These are phyloP conservation scores for Cyprinella venusta DNA, from an alignment of 2,797 vertebrate genomes.

Conservation along the genomic window DNA sequence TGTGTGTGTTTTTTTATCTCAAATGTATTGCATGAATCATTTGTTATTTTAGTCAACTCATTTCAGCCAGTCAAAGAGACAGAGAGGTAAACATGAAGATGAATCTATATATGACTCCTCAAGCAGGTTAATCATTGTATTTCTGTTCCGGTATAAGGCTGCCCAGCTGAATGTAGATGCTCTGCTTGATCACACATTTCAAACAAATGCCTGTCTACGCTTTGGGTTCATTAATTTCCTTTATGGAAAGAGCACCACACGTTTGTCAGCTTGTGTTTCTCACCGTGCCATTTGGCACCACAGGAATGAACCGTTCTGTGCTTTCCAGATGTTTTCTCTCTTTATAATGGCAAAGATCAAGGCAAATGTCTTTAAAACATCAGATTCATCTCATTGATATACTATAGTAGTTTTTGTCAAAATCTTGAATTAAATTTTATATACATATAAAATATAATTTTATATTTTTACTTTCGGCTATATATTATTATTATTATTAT, in stretches of 20 bases:
- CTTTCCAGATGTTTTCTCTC: slow-evolving; percentile 46
- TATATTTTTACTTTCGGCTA: no score
- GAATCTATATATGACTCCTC: slow-evolving; percentile 32
- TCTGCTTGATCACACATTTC: neutral
- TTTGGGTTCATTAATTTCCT: slow-evolving; percentile 8
- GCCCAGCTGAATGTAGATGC: slow-evolving; percentile 4
- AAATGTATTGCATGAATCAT: slow-evolving; percentile 36
- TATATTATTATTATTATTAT: no score
- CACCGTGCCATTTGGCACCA: slow-evolving; percentile 30
- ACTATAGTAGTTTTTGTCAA: no score
- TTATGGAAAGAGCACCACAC: neutral
- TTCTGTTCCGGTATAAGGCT: slow-evolving; percentile 33
- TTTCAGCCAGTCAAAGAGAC: neutral
- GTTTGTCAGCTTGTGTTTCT: slow-evolving; percentile 11
- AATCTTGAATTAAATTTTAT: no score
- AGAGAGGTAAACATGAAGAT: neutral
- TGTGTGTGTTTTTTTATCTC: neutral
- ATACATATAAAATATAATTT: no score
- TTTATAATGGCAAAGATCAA: slow-evolving; percentile 34
- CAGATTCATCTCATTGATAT: neutral
- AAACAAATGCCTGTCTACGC: slow-evolving; percentile 7
- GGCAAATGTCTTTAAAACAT: slow-evolving; percentile 35
- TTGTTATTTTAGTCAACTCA: neutral
- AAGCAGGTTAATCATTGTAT: slow-evolving; percentile 40
- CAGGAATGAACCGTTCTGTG: slow-evolving; percentile 37